phyloP scores from a whole-genome alignment of 1,140 invertebrate species.

The Centruroides sculpturatus region DNA sequence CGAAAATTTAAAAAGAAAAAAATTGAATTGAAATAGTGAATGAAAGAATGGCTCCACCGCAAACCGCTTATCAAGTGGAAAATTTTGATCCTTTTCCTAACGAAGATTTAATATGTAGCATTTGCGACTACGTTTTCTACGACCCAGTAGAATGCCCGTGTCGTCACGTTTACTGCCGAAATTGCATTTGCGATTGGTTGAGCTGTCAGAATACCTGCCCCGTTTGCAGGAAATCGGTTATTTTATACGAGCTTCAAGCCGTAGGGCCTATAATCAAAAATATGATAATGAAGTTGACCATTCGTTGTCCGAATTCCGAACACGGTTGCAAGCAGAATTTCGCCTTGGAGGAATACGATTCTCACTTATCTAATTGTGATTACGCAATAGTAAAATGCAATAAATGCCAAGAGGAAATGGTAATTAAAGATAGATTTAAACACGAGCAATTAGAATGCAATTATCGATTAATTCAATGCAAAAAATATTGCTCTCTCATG shows the following conservation, averaged over 20 bases:
- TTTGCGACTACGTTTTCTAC: constrained; percentile 6
- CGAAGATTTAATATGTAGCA: constrained; percentile 11
- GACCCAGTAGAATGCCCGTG: constrained; percentile 12
- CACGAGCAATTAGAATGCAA: neutral
- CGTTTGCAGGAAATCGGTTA: constrained; percentile 4
- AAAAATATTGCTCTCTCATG: neutral
- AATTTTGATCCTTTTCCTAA: constrained; percentile 3
- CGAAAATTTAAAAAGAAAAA: no score
- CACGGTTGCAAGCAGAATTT: constrained; percentile 6
- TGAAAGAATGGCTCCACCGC: constrained; percentile 14
- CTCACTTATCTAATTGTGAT: neutral
- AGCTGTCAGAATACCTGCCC: constrained; percentile 3
- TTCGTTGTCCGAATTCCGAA: constrained; percentile 1
- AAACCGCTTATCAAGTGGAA: constrained; percentile 5
- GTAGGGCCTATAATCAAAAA: neutral
- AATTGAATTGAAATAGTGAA: no score
- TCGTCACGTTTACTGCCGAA: constrained; percentile 9
- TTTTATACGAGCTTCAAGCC: neutral
- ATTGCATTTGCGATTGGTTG: constrained; percentile 7
- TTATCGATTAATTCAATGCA: neutral
- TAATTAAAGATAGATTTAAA: neutral
- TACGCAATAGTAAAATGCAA: constrained; percentile 2
- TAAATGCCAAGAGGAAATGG: neutral
- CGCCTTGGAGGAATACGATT: neutral
- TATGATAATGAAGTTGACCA: constrained; percentile 5